These are phyloP conservation scores for Serinus canaria DNA, from an alignment of 2,113 vertebrate genomes.

Conservation along the genomic window DNA sequence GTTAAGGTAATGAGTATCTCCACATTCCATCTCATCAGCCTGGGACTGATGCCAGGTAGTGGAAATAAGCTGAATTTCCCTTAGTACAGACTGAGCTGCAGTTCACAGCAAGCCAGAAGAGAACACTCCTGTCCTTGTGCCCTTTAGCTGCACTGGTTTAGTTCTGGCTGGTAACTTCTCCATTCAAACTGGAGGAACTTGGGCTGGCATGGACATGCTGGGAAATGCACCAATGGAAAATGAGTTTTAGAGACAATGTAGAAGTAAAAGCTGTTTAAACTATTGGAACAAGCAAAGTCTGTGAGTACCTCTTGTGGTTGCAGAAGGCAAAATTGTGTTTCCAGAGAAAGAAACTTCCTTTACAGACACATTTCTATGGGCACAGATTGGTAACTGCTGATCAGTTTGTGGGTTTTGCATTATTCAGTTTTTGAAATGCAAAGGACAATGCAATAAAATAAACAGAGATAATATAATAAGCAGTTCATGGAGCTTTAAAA, in stretches of 20 bases:
- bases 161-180: background rate
- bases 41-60: background rate
- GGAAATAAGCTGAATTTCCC: background rate
- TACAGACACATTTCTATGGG: background rate
- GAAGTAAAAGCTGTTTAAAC: background rate
- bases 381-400: background rate
- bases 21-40: background rate
- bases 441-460: background rate
- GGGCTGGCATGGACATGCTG: background rate
- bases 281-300: background rate
- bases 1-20: background rate
- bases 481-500: background rate
- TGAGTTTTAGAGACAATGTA: background rate
- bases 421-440: background rate
- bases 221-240: background rate
- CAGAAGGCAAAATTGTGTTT: background rate
- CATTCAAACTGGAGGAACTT: background rate
- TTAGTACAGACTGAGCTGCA: background rate
- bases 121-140: background rate
- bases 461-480: background rate
- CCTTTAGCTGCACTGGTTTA: background rate
- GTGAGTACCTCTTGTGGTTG: constrained; percentile 53
- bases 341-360: background rate
- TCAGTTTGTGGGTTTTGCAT: background rate
- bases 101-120: background rate